Evolutionary conservation across 2,113 vertebrate genomes (phyloP).

Genomic region (Eublepharis macularius): DNA sequence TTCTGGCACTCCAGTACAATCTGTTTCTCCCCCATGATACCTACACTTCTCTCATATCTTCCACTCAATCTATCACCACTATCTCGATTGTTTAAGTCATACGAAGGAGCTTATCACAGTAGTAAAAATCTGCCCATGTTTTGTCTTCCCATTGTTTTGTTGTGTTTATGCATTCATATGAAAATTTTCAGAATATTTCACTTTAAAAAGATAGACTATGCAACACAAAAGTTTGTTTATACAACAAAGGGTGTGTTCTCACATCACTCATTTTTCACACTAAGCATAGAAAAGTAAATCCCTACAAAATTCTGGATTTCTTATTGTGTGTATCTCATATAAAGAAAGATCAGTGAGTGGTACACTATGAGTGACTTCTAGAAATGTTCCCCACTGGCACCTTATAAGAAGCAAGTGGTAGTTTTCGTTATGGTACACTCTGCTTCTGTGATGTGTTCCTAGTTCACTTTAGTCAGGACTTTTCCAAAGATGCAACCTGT

Average conservation of each 20-base stretch:
- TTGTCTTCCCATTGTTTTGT: conserved; percentile 66
- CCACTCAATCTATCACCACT: conserved; percentile 55
- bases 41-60: conserved; percentile 54
- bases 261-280: not conserved
- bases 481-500: not conserved
- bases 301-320: not conserved
- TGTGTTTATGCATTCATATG: conserved; percentile 65
- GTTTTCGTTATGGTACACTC: not conserved
- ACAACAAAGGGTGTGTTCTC: not conserved
- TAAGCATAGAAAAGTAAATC: not conserved
- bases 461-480: not conserved
- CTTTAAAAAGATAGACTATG: conserved; percentile 26
- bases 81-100: conserved; percentile 51
- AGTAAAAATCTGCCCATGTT: conserved; percentile 59
- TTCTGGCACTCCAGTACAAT: conserved; percentile 51
- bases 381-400: not conserved
- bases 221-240: not conserved
- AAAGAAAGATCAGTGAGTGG: not conserved
- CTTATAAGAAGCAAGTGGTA: not conserved
- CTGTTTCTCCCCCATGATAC: conserved; percentile 47
- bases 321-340: not conserved
- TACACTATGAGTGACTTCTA: not conserved
- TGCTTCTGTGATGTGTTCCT: not conserved
- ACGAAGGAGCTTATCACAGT: conserved; percentile 38
- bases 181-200: conserved; percentile 34